These are phyloP conservation scores for Mycalesis mineus DNA, from an alignment of 2,888 invertebrate genomes.

Conservation along the genomic window DNA sequence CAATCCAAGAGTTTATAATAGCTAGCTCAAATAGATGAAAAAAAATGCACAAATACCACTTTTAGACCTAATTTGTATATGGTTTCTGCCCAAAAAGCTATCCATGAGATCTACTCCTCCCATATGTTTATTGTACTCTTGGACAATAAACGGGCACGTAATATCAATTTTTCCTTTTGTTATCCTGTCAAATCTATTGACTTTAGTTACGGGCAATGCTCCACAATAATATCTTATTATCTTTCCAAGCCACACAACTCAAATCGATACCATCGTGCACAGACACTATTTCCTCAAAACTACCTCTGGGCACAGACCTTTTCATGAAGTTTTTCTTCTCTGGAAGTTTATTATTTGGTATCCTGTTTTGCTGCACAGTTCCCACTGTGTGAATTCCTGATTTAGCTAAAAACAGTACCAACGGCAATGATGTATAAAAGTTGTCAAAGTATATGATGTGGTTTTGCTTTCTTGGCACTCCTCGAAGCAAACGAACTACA, in stretches of 20 bases:
- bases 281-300: constrained; percentile 43
- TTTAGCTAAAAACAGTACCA: constrained; percentile 37
- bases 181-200: constrained; percentile 38
- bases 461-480: constrained; percentile 35
- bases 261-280: constrained; percentile 39
- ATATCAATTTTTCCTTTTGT: constrained; percentile 41
- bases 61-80: constrained; percentile 40
- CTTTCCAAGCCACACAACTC: constrained; percentile 43
- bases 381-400: constrained; percentile 38
- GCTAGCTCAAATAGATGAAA: constrained; percentile 41
- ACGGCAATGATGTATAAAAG: constrained; percentile 39
- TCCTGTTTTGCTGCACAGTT: constrained; percentile 42
- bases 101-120: constrained; percentile 47
- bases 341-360: constrained; percentile 40
- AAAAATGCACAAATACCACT: constrained; percentile 47
- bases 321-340: constrained; percentile 43
- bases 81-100: constrained; percentile 41
- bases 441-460: constrained; percentile 40
- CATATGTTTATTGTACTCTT: constrained; percentile 47
- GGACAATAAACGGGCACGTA: constrained; percentile 42
- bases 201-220: constrained; percentile 16
- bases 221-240: constrained; percentile 38
- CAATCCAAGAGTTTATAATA: background rate
- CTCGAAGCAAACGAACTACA: constrained; percentile 35
- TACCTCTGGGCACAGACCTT: constrained; percentile 43